A percentile compares a stretch with the other conserved stretches of the same genome.
Evolutionary conservation across 2,888 invertebrate genomes (phyloP).

Genomic region (Dioctria linearis): DNA sequence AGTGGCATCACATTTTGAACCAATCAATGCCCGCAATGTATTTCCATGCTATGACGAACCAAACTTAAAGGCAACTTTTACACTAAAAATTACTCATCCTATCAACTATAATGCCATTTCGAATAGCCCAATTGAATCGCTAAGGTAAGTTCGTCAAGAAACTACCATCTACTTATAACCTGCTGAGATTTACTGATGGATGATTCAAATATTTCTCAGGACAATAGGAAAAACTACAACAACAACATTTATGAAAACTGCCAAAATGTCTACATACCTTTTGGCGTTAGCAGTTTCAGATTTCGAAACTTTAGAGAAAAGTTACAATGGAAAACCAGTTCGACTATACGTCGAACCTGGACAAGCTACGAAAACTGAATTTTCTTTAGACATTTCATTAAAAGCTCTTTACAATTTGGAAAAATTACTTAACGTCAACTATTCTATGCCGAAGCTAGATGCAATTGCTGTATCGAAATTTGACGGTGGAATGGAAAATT

Average conservation of each 20-base stretch:
- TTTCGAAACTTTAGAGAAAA: conserved; percentile 64
- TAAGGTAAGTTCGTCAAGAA: not conserved
- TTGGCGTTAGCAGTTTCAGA: conserved; percentile 76
- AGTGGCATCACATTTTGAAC: conserved; percentile 76
- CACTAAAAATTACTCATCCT: conserved; percentile 74
- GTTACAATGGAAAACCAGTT: conserved; percentile 60
- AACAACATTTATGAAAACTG: conserved; percentile 70
- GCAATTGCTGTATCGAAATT: conserved; percentile 68
- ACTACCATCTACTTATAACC: not conserved
- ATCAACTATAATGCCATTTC: conserved; percentile 62
- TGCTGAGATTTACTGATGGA: not conserved
- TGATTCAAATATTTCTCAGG: not conserved
- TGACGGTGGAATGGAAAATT: conserved; percentile 56
- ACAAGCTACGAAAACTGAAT: conserved; percentile 72
- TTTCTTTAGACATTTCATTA: conserved; percentile 75
- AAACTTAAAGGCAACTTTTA: conserved; percentile 75
- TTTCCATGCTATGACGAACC: conserved; percentile 84
- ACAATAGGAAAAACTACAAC: not conserved
- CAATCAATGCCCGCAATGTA: conserved; percentile 74
- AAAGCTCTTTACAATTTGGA: conserved; percentile 72
- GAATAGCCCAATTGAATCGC: conserved; percentile 11
- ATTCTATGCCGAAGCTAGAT: conserved; percentile 71
- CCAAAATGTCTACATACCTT: conserved; percentile 81
- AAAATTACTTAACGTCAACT: conserved; percentile 74
- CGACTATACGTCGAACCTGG: conserved; percentile 75